Percentiles rank a stretch among this genome's conserved stretches.
Evolutionary conservation across 1,140 invertebrate genomes (phyloP).

Genomic region (Solenopsis fugax): DNA sequence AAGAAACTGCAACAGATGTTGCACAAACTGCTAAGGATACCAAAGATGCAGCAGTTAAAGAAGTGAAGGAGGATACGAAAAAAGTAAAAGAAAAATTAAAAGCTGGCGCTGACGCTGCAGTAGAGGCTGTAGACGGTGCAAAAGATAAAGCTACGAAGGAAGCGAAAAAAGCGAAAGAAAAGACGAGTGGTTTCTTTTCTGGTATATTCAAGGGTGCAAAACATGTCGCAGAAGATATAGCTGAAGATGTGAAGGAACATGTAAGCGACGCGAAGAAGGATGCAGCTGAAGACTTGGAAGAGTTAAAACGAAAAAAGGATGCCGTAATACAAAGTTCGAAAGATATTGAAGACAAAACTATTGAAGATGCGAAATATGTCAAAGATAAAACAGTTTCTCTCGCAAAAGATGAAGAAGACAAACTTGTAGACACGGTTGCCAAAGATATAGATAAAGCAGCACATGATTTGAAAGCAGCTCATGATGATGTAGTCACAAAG

Average conservation of each 20-base stretch:
- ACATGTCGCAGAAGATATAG: constrained; percentile 78
- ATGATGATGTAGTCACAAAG: constrained; percentile 58
- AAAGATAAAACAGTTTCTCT: constrained; percentile 39
- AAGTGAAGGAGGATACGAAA: constrained; percentile 16
- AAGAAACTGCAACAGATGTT: neutral
- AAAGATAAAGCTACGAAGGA: constrained; percentile 62
- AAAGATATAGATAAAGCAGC: constrained; percentile 61
- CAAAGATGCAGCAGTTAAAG: constrained; percentile 31
- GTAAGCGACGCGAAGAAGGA: constrained; percentile 75
- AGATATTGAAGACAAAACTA: constrained; percentile 31
- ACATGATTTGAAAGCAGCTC: constrained; percentile 60
- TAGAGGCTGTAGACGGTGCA: constrained; percentile 3
- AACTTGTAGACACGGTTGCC: constrained; percentile 33
- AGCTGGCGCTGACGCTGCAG: neutral
- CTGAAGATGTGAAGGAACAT: constrained; percentile 80
- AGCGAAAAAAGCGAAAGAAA: constrained; percentile 56
- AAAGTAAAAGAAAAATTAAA: constrained; percentile 43
- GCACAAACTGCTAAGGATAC: constrained; percentile 3
- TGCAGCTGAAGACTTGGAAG: constrained; percentile 51
- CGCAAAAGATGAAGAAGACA: constrained; percentile 55
- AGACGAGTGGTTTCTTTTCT: constrained; percentile 67
- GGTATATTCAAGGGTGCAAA: constrained; percentile 74
- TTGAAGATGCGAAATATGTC: constrained; percentile 19
- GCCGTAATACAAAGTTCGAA: neutral
- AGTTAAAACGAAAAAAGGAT: constrained; percentile 5